These are phyloP conservation scores for Grallaria varia DNA, from an alignment of 2,113 vertebrate species.

Conservation along the genomic window DNA sequence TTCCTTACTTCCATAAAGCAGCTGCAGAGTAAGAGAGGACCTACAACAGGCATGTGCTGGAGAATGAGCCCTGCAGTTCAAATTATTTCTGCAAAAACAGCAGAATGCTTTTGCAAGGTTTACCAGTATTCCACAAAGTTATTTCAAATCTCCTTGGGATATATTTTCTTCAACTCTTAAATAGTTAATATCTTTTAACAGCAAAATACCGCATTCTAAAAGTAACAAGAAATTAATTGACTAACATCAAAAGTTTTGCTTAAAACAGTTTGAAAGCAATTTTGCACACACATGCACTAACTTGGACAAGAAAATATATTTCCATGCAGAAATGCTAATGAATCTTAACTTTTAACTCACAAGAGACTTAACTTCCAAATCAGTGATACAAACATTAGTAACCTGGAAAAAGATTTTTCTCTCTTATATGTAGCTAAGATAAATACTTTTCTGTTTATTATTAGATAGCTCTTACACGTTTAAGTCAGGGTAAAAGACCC, in stretches of 20 bases:
- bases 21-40: background rate
- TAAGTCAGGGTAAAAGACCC: background rate
- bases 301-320: background rate
- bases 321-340: background rate
- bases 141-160: background rate
- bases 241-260: background rate
- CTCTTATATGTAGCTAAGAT: background rate
- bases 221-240: background rate
- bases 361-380: background rate
- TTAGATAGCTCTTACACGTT: background rate
- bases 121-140: background rate
- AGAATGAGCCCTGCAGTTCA: background rate
- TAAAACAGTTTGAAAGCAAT: background rate
- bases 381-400: background rate
- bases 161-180: background rate
- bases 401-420: background rate
- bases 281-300: background rate
- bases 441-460: background rate
- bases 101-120: background rate
- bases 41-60: background rate
- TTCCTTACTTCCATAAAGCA: background rate
- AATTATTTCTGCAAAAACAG: background rate
- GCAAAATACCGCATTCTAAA: constrained; percentile 1
- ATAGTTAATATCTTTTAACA: background rate
- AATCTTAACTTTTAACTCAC: background rate